phyloP scores from a whole-genome alignment of 2,797 vertebrate species.

The Gambusia yucatana region DNA sequence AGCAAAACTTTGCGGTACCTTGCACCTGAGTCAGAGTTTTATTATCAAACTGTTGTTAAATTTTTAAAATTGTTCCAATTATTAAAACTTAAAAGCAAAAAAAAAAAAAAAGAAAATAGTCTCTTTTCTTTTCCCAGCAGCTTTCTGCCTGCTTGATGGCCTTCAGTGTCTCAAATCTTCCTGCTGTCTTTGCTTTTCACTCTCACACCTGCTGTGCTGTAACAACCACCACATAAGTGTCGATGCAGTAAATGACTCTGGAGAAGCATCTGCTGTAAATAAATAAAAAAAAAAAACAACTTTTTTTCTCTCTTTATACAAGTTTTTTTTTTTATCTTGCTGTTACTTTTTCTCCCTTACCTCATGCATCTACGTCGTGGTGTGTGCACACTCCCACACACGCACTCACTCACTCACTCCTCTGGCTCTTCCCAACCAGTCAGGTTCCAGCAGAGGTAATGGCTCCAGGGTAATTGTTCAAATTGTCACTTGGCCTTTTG shows the following conservation, averaged over 20 bases:
- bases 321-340: not conserved
- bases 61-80: constrained; percentile 2
- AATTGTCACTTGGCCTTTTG: constrained; percentile 85
- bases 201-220: constrained; percentile 28
- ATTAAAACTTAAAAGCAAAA: not conserved
- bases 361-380: not conserved
- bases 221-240: constrained; percentile 20
- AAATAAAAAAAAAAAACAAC: constrained; percentile 8
- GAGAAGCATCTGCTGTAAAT: constrained; percentile 26
- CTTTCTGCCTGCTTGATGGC: constrained; percentile 1
- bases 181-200: constrained; percentile 15
- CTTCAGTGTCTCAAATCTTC: constrained; percentile 10
- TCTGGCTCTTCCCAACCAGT: constrained; percentile 56
- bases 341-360: constrained; percentile 4
- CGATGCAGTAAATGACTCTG: constrained; percentile 18
- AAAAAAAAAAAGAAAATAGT: not conserved
- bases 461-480: constrained; percentile 79
- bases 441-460: constrained; percentile 77
- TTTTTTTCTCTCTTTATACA: not conserved
- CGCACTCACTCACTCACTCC: constrained; percentile 7
- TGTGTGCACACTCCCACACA: not conserved
- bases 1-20: not conserved
- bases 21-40: not conserved
- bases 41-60: constrained; percentile 5
- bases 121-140: not conserved